Conservation (phyloP, 2,888 invertebrate species). For the Elmis aenea region DNA sequence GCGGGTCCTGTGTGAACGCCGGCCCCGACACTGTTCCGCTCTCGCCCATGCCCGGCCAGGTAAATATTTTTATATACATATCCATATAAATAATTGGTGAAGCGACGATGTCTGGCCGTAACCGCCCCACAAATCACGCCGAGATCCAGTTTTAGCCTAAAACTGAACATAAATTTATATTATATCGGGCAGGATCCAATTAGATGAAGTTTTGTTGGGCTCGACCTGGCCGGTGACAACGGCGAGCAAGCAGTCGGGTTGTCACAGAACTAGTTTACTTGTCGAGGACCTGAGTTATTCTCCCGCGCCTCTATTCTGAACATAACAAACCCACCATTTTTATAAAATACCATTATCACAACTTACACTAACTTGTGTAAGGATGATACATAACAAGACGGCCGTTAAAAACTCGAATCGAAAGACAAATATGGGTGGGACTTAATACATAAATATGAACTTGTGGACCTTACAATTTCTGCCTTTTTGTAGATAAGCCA, state of each 20-base stretch:
- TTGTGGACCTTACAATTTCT: too few relatives aligned
- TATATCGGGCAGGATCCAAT: conserved; percentile 44
- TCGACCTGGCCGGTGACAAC: conserved; percentile 37
- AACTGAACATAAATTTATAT: conserved; percentile 46
- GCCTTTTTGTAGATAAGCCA: too few relatives aligned
- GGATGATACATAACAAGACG: too few relatives aligned
- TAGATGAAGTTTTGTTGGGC: conserved; percentile 42
- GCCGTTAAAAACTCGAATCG: too few relatives aligned
- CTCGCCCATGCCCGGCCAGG: conserved; percentile 14
- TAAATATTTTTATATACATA: conserved; percentile 28
- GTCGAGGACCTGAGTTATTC: conserved; percentile 7
- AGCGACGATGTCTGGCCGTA: conserved; percentile 21
- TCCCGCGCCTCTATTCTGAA: not conserved
- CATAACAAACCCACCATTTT: too few relatives aligned
- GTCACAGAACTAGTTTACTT: conserved; percentile 29
- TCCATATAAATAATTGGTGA: conserved; percentile 31
- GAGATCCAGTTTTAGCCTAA: conserved; percentile 41
- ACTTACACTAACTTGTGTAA: too few relatives aligned
- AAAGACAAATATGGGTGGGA: too few relatives aligned
- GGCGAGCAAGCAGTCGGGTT: conserved; percentile 23
- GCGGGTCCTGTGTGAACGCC: conserved; percentile 6
- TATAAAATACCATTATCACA: too few relatives aligned
- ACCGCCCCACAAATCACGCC: conserved; percentile 41
- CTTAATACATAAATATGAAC: too few relatives aligned
- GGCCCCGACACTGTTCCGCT: conserved; percentile 1